phyloP scores from a whole-genome alignment of 2,797 vertebrate species.

The Megaceryle alcyon region DNA sequence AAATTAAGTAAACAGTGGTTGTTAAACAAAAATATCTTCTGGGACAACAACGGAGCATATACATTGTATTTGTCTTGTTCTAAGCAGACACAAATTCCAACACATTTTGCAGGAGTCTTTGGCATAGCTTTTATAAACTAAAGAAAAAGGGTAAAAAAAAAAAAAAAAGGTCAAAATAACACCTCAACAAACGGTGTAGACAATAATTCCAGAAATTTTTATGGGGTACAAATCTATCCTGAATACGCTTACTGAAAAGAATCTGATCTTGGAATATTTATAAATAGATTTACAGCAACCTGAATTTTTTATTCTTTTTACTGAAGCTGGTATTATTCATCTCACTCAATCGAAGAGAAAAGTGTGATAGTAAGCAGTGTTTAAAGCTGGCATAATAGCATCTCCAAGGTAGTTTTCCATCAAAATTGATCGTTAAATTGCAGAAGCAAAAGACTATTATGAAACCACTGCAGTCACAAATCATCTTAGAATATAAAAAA shows the following conservation, averaged over 20 bases:
- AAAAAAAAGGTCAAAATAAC: neutral
- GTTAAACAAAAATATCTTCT: neutral
- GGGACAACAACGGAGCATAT: neutral
- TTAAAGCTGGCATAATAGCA: constrained; percentile 17
- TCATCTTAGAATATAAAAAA: neutral
- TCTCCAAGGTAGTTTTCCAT: constrained; percentile 3
- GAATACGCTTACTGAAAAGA: neutral
- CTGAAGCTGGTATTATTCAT: neutral
- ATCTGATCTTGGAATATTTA: neutral
- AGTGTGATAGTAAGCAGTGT: neutral
- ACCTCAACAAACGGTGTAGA: neutral
- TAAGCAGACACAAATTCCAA: neutral
- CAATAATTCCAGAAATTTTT: neutral
- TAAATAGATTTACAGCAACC: neutral
- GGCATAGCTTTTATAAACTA: neutral
- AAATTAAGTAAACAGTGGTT: neutral
- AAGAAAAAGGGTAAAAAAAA: too few species aligned
- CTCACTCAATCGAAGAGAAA: neutral
- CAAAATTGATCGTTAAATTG: constrained; percentile 8
- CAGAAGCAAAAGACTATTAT: constrained; percentile 1
- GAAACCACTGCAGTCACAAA: neutral
- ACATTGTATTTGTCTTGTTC: neutral
- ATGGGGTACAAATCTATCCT: neutral
- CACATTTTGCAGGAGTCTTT: neutral
- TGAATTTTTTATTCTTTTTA: neutral